Evolutionary conservation across 2,113 vertebrate genomes (phyloP).

Genomic region (Paradisaea rubra): DNA sequence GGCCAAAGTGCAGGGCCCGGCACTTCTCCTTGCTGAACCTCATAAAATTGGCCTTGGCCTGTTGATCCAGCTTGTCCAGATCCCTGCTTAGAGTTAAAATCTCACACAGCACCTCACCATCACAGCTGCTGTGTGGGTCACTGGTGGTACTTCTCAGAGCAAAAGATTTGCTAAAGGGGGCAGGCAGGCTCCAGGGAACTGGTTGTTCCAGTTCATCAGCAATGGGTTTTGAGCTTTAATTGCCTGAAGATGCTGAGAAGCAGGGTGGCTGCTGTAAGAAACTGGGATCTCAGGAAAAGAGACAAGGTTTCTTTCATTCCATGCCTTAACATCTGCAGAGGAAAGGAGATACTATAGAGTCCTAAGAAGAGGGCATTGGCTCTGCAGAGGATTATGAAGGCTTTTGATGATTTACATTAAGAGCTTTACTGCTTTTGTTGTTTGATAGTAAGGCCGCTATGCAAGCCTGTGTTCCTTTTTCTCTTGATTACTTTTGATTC

Average conservation of each 20-base stretch:
- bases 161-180: background rate
- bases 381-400: background rate
- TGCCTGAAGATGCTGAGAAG: background rate
- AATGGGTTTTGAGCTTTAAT: background rate
- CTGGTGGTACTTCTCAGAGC: background rate
- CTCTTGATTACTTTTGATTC: background rate
- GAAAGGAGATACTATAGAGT: background rate
- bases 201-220: background rate
- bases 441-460: background rate
- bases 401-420: background rate
- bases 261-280: background rate
- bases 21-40: background rate
- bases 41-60: background rate
- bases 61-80: background rate
- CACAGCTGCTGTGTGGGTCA: background rate
- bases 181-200: background rate
- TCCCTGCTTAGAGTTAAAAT: background rate
- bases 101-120: background rate
- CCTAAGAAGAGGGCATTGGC: background rate
- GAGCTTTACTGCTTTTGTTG: background rate
- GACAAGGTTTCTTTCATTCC: background rate
- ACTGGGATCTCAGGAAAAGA: background rate
- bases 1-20: rapidly evolving
- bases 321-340: background rate
- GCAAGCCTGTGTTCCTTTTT: background rate